Conservation (phyloP, 2,113 vertebrate species). For the Dascyllus trimaculatus region DNA sequence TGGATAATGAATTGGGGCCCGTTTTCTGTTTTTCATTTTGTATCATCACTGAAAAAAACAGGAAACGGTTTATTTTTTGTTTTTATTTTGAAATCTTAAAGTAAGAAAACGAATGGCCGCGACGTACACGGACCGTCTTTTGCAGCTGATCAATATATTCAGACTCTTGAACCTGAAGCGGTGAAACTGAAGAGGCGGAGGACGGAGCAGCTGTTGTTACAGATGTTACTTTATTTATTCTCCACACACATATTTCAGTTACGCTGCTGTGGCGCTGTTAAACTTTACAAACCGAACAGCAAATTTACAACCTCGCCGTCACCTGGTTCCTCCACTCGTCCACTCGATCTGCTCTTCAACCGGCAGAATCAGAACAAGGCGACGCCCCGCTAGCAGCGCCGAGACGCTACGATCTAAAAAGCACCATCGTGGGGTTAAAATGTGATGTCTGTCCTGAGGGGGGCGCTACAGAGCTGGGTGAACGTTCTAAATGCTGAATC, state of each 20-base stretch:
- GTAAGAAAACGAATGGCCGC: no score
- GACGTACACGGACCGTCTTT: no score
- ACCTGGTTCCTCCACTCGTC: background rate
- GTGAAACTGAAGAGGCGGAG: no score
- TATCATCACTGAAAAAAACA: no score
- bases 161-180: no score
- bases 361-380: background rate
- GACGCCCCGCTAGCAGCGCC: conserved; percentile 10
- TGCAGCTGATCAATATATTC: no score
- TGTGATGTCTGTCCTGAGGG: background rate
- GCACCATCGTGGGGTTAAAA: no score
- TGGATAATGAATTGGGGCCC: no score
- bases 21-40: no score
- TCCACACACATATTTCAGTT: conserved; percentile 72
- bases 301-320: conserved; percentile 52
- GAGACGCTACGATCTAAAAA: no score
- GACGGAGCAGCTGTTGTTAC: conserved; percentile 29
- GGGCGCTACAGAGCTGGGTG: background rate
- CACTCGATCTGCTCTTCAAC: background rate
- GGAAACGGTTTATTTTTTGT: no score
- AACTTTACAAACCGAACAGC: conserved; percentile 68
- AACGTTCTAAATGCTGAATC: background rate
- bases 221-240: conserved; percentile 74
- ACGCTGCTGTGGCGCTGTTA: conserved; percentile 58
- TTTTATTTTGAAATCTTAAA: no score